Percentiles rank a stretch among this genome's conserved stretches.
These are phyloP conservation scores for Schizopygopsis malacanthus DNA, from an alignment of 2,797 vertebrate species.

Conservation along the genomic window DNA sequence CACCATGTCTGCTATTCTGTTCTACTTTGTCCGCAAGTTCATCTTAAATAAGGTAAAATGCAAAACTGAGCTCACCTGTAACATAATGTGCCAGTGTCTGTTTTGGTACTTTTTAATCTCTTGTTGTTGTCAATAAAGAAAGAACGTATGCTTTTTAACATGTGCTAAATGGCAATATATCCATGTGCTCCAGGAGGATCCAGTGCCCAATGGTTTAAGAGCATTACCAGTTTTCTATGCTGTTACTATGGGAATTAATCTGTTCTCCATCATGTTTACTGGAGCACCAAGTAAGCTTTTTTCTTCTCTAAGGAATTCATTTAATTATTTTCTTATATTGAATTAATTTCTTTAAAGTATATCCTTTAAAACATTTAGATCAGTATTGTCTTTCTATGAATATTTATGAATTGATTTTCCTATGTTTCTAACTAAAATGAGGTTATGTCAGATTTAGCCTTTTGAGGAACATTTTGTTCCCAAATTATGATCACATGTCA, in stretches of 20 bases:
- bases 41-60: constrained; percentile 88
- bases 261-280: constrained; percentile 95
- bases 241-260: constrained; percentile 90
- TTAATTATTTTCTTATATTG: neutral
- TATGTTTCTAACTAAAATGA: neutral
- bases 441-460: neutral
- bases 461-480: constrained; percentile 7
- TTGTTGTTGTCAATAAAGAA: constrained; percentile 31
- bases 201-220: constrained; percentile 90
- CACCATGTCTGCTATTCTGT: constrained; percentile 92
- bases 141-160: neutral
- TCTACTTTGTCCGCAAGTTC: constrained; percentile 87
- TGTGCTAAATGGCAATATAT: constrained; percentile 19
- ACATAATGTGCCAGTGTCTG: constrained; percentile 8
- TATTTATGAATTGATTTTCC: neutral
- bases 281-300: constrained; percentile 91
- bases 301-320: neutral
- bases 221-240: constrained; percentile 93
- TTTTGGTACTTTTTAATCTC: constrained; percentile 5
- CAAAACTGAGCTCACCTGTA: neutral
- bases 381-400: neutral
- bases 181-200: constrained; percentile 80
- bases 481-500: neutral
- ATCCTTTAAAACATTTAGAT: neutral
- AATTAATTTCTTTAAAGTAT: neutral